Base-by-base conservation (phyloP, 2,797 vertebrate genomes). In the Anniella stebbinsi region DNA sequence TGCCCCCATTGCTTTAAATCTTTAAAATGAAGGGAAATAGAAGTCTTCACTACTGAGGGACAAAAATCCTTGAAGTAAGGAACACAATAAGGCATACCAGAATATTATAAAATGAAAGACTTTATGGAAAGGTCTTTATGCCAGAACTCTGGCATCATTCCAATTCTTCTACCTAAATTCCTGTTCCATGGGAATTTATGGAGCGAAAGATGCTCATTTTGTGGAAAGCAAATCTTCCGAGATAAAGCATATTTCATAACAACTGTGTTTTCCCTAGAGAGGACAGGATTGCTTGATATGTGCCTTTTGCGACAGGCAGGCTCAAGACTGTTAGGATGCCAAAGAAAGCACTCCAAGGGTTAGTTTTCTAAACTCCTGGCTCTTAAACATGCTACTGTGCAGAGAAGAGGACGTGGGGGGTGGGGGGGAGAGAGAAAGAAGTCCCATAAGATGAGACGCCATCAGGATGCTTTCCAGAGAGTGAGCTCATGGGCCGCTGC, bases 401-500 rank as follows among this genome's bases (percentile, higher is more conserved):
- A 93, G 91, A 91, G 95, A 77, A 80, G 51, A 6, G 36, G 69
- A 17, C 18, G 18, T 51, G 12, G 6, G 48, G 60, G 23, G 15
- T 41, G n/a, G 33, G n/a, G 5, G 51, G 38, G 38, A 2, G 54
- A 57, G 54, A 15, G 38, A 33, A 93, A 96, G 96, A 96, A 94
- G 83, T 92, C 94, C 91, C 93, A 90, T 93, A 93, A 93, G 90
- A 91, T 94, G 94, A 92, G 89, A 95, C 95, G 96, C 96, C 96
- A 94, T 88, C 48, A 94, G 97, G 96, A 97, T 89, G 92, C 92
- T 86, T 84, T 97, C 97, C 97, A 98, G 96, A 92, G 92, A 92
- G 94, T 98, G 97, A 98, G 97, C 96, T 98, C 97, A 98, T 88
- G 91, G 96, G 93, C 89, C 93, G 96, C 95, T 87, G 96, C 95